Percentiles rank a stretch among this genome's conserved stretches.
phyloP scores from a whole-genome alignment of 2,113 vertebrate species.

The Tetraodon nigroviridis region DNA sequence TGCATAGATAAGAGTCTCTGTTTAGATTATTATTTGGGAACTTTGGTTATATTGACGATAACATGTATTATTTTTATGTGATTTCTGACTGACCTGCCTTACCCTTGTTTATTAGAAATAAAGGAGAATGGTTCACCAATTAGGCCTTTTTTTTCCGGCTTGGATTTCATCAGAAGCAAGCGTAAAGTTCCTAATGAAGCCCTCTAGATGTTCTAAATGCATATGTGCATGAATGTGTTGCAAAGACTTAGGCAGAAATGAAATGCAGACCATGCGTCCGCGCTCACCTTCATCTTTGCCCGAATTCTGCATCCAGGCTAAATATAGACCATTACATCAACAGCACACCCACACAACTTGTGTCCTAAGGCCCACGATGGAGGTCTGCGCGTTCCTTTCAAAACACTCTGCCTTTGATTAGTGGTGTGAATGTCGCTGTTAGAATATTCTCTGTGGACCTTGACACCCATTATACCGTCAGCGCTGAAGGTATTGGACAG shows the following conservation, averaged over 20 bases:
- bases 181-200: not conserved
- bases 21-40: too few relatives aligned
- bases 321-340: slow-evolving; percentile 45
- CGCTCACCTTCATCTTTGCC: slow-evolving; percentile 25
- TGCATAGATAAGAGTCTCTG: too few relatives aligned
- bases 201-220: not conserved
- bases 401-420: slow-evolving; percentile 14
- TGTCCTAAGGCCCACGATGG: slow-evolving; percentile 32
- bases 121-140: slow-evolving; percentile 5
- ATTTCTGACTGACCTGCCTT: not conserved
- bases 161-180: slow-evolving; percentile 10
- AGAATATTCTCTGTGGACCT: not conserved
- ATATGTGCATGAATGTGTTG: slow-evolving; percentile 23
- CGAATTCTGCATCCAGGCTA: slow-evolving; percentile 36
- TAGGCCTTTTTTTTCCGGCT: slow-evolving; percentile 13
- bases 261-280: slow-evolving; percentile 21
- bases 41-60: not conserved
- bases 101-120: not conserved
- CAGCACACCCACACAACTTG: slow-evolving; percentile 44
- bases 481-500: too few relatives aligned
- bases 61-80: not conserved
- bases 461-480: too few relatives aligned
- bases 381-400: slow-evolving; percentile 39
- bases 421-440: slow-evolving; percentile 7
- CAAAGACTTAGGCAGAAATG: slow-evolving; percentile 45